Evolutionary conservation across 2,888 invertebrate genomes (phyloP), one percentile per base, ranked within the genome.

Genomic region (Pterostichus niger): DNA sequence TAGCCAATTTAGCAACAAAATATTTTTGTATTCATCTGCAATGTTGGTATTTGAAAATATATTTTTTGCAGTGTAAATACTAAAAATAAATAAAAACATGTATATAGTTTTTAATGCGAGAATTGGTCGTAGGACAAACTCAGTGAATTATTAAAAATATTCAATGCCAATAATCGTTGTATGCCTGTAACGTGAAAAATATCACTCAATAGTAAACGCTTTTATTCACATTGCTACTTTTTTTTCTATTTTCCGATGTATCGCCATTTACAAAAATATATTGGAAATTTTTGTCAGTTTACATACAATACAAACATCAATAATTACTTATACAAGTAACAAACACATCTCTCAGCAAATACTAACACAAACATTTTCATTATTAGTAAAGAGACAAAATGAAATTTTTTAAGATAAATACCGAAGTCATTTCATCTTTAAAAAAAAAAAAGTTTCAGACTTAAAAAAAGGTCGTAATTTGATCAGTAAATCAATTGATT

Each of bases 211-310:
- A 56, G 11, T 49, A 56, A 56, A 56, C 56, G 17, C 17, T 56
- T 56, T 56, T 56, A 17, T 56, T 3, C 10, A 56, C 17, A 56
- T 56, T 56, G 56, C 4, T 56, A 17, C 15, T 9, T 11, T 13
- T 56, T 56, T 56, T 56, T 17, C 15, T 6, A 56, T 56, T 56
- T 56, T 56, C 6, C 15, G 2, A 56, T 56, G 17, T 17, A 17
- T 56, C 56, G 56, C 56, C 56, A 56, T 17, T 56, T 56, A 56
- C 17, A 56, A 56, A 56, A 56, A 56, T 56, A 56, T 56, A 56
- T 56, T 17, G 56, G 56, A 56, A 56, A 56, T 56, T 56, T 56
- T 15, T 56, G 13, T 56, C 17, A 56, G 56, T 13, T 75, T 15
- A n/a, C 71, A 46, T 13, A 40, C 15, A 68, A 24, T 24, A 24